Base-by-base conservation (phyloP, 2,797 vertebrate species). In the Mergus octosetaceus region DNA sequence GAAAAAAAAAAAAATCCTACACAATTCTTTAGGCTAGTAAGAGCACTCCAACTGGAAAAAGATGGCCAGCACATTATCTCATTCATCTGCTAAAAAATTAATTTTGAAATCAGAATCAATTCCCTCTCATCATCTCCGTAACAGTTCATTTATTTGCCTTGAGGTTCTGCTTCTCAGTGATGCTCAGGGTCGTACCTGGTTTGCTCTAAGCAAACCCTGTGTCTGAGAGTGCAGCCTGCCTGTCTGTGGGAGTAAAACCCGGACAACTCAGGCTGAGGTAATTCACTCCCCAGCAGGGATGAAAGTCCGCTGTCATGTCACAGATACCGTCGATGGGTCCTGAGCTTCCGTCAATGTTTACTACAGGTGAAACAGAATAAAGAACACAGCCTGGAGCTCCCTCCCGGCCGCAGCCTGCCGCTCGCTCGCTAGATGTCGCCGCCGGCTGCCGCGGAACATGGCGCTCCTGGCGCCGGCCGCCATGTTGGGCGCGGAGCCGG, bases 381-480 rank as follows among this genome's bases (percentile, higher is more conserved):
- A 3, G 49, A 6, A 6, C 18, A 16, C 7, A 5, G 4, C 25
- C 5, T 0, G 38, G 14, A 6, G 2, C 72, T 28, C 5, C 11
- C 51, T 28, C n/a, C 43, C 21, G 58, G 25, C 62, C 16, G 51
- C 51, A 13, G 20, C 18, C 62, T 4, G n/a, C 51, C 19, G 3
- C 43, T 18, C 36, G 6, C 39, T 18, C 91, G 76, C 93, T 45
- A 89, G 94, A n/a, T 87, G 95, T 88, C 92, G 89, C 87, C 87
- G 25, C 58, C 51, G 68, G 5, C 66, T 14, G n/a, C 58, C 3
- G 28, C 8, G 39, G 34, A 41, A 5, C 2, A 3, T 1, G 45
- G 41, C 30, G 30, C 12, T 13, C 2, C 9, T 3, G 2, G 3
- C 1, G 1, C 2, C 2, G 2, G 45, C n/a, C 7, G 20, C 71